Conservation (phyloP, 2,797 vertebrate species). For the Sylvia borin region DNA sequence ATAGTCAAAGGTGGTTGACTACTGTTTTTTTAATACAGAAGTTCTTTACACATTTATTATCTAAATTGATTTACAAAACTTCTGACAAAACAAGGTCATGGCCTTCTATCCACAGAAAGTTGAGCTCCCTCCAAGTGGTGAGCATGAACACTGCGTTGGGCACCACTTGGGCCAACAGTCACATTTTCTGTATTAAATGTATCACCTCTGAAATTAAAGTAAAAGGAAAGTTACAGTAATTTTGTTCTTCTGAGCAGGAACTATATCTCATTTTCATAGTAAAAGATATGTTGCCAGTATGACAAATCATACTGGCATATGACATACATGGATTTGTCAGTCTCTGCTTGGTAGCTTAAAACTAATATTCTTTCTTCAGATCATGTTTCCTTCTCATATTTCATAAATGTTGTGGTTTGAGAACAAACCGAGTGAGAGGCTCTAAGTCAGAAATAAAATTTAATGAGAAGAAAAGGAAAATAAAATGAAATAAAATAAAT, state of each 20-base stretch:
- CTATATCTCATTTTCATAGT: slow-evolving; percentile 3
- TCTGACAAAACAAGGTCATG: background rate
- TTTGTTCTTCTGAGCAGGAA: background rate
- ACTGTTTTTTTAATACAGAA: background rate
- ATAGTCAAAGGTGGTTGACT: background rate
- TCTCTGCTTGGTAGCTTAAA: slow-evolving; percentile 7
- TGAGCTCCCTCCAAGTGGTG: background rate
- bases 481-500: too few species aligned
- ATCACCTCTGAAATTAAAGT: slow-evolving; percentile 29
- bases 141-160: background rate
- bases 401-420: too few species aligned
- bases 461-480: too few species aligned
- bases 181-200: background rate
- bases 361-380: slow-evolving; percentile 25
- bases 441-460: too few species aligned
- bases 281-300: background rate
- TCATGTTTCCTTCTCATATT: background rate
- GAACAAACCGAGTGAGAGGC: too few species aligned
- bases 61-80: background rate
- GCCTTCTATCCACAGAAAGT: background rate
- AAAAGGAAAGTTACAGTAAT: slow-evolving; percentile 12
- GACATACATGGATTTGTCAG: background rate
- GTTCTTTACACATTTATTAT: background rate
- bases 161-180: background rate
- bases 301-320: background rate